phyloP scores from a whole-genome alignment of 2,888 invertebrate species.

The Cerastis rubricosa region DNA sequence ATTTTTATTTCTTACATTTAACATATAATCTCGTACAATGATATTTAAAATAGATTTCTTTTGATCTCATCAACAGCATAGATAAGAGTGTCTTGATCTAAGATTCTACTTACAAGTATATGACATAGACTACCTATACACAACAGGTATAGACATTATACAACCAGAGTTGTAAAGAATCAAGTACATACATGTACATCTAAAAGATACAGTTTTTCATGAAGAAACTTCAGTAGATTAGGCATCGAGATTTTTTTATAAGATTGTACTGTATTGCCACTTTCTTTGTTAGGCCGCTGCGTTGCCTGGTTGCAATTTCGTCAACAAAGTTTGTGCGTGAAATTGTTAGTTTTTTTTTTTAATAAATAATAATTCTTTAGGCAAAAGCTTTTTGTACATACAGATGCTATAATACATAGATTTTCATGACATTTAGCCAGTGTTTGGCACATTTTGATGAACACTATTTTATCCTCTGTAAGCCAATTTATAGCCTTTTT shows the following conservation, averaged over 20 bases:
- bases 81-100: conserved; percentile 73
- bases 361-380: conserved; percentile 6
- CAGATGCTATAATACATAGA: conserved; percentile 59
- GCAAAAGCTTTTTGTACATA: conserved; percentile 55
- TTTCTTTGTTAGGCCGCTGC: conserved; percentile 33
- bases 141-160: conserved; percentile 64
- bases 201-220: conserved; percentile 35
- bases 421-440: conserved; percentile 74
- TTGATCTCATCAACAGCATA: conserved; percentile 84
- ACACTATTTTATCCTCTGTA: conserved; percentile 74
- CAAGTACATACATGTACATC: conserved; percentile 32
- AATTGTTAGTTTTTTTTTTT: conserved; percentile 16
- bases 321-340: conserved; percentile 34
- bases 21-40: conserved; percentile 88
- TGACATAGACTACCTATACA: conserved; percentile 61
- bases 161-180: conserved; percentile 57
- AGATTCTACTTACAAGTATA: conserved; percentile 65
- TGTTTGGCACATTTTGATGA: conserved; percentile 85
- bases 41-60: conserved; percentile 90
- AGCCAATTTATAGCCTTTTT: conserved; percentile 60
- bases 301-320: conserved; percentile 20
- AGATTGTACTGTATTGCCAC: conserved; percentile 27
- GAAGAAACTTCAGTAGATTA: conserved; percentile 41
- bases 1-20: conserved; percentile 87
- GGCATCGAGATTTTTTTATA: conserved; percentile 41